A percentile compares a stretch with the other conserved stretches of the same genome.
phyloP scores from a whole-genome alignment of 2,113 vertebrate species.

The Pantherophis guttatus region DNA sequence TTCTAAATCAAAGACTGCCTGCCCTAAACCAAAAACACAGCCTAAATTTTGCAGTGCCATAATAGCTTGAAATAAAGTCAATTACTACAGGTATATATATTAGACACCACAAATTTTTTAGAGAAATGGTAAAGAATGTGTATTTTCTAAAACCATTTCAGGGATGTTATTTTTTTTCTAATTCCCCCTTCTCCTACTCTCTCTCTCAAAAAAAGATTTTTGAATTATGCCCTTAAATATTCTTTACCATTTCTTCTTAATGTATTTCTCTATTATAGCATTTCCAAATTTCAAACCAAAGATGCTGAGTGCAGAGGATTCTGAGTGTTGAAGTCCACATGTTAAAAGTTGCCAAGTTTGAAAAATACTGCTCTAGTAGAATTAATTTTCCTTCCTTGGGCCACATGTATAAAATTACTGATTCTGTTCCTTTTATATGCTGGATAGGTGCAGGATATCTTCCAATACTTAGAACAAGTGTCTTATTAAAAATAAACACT shows the following conservation, averaged over 20 bases:
- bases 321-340: background rate
- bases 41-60: too few relatives aligned
- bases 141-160: background rate
- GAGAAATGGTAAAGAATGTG: background rate
- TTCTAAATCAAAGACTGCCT: too few relatives aligned
- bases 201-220: too few relatives aligned
- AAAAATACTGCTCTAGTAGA: background rate
- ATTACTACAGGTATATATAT: too few relatives aligned
- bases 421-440: background rate
- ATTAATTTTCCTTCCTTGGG: background rate
- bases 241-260: background rate
- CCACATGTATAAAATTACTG: background rate
- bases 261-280: background rate
- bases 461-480: too few relatives aligned
- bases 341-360: background rate
- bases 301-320: background rate
- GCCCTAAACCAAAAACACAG: too few relatives aligned
- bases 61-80: too few relatives aligned
- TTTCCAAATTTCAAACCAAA: background rate
- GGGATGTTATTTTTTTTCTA: background rate
- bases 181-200: too few relatives aligned
- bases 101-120: too few relatives aligned
- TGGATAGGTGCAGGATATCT: background rate
- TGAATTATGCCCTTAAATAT: background rate
- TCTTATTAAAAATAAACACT: background rate